Evolutionary conservation across 1,140 invertebrate genomes (phyloP).

Genomic region (Zaprionus inermis): DNA sequence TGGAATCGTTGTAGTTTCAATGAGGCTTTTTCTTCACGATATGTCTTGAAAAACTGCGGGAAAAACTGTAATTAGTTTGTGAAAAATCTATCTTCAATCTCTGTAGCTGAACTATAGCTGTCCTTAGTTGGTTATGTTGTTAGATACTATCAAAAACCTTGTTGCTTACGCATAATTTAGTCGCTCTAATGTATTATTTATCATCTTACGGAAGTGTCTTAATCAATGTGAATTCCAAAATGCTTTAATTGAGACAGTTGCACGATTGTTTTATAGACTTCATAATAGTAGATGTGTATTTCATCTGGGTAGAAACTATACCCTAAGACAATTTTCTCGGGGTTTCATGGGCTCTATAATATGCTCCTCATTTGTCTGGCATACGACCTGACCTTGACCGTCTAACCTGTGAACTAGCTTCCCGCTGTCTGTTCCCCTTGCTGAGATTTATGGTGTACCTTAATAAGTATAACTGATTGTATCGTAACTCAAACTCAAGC

Average conservation of each 20-base stretch:
- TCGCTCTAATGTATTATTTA: neutral
- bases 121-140: neutral
- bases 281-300: neutral
- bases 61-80: neutral
- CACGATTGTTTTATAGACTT: slow-evolving; percentile 1
- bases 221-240: slow-evolving; percentile 43
- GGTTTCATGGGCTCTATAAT: slow-evolving; percentile 18
- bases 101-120: neutral
- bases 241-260: slow-evolving; percentile 23
- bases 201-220: slow-evolving; percentile 29
- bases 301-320: neutral
- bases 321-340: neutral
- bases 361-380: slow-evolving; percentile 19
- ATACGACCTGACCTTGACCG: slow-evolving; percentile 35
- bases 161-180: neutral
- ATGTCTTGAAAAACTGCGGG: neutral
- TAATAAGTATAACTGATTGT: slow-evolving; percentile 24
- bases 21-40: neutral
- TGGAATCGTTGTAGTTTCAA: neutral
- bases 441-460: slow-evolving; percentile 2
- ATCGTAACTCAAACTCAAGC: slow-evolving; percentile 17
- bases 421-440: slow-evolving; percentile 1
- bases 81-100: neutral
- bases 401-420: slow-evolving; percentile 37
- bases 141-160: neutral